Evolutionary conservation across 2,888 invertebrate genomes (phyloP).

Genomic region (Frankliniella fusca): DNA sequence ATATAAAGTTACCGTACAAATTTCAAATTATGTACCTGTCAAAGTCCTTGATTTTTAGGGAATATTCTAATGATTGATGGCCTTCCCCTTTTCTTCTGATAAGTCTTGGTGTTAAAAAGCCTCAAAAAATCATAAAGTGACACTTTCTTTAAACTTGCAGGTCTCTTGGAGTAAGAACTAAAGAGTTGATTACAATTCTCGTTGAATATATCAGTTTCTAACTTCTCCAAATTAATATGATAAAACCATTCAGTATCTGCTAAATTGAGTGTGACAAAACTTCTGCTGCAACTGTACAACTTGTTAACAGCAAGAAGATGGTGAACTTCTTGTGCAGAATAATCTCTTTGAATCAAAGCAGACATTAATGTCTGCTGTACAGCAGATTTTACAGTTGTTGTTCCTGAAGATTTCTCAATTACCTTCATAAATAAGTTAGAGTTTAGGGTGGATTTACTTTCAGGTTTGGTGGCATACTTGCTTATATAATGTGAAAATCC

Average conservation of each 20-base stretch:
- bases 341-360: not conserved
- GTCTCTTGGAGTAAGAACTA: not conserved
- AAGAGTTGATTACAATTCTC: not conserved
- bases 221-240: too few species aligned
- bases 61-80: not conserved
- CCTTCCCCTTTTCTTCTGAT: not conserved
- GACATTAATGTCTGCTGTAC: not conserved
- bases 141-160: not conserved
- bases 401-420: not conserved
- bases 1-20: too few species aligned
- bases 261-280: too few species aligned
- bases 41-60: too few species aligned
- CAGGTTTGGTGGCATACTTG: not conserved
- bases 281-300: not conserved
- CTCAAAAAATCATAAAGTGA: not conserved
- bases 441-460: not conserved
- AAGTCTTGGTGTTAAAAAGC: not conserved
- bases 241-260: too few species aligned
- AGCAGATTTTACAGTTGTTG: not conserved
- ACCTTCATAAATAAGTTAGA: not conserved
- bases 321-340: not conserved
- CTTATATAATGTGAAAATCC: not conserved
- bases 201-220: too few species aligned
- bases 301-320: not conserved
- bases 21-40: too few species aligned